Base-by-base conservation (phyloP, 2,113 vertebrate genomes). In the Emberiza fucata region DNA sequence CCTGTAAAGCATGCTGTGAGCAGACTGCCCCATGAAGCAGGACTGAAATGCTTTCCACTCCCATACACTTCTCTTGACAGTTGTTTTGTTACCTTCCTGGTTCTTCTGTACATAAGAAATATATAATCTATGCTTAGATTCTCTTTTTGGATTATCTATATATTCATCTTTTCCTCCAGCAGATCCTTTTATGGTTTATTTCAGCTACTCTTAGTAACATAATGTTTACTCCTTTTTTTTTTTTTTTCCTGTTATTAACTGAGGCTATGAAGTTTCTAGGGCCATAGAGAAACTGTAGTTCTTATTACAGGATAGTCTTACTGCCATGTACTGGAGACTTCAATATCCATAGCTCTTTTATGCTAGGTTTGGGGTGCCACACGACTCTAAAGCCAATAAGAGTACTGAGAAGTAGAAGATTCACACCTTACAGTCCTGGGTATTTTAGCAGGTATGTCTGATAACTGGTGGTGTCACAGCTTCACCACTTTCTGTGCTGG, bases 301-400 rank as follows among this genome's bases (percentile, higher is more conserved):
- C 16, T 61, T 70, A 13, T 7, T 48, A 31, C 3, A 85, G 47
- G 13, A 15, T 45, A 48, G 11, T 50, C 31, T 64, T 86, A 45
- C 0, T 73, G 39, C 39, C 14, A 8, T 9, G 11, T 14, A 10
- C 10, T 51, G 37, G 16, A 21, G 24, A 27, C 45, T 57, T 64
- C 24, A 16, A 4, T 50, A 39, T 53, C n/a, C 33, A 14, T 22
- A 71, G 7, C 48, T 71, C 37, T 44, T 42, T 66, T 40, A 39
- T 80, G 6, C 28, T 22, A 14, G 29, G 6, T 75, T 68, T 59
- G 27, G 14, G 48, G 25, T 61, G 33, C 44, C 39, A 19, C 19
- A 1, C 0, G 0, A 31, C 23, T 81, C n/a, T 64, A 19, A 22
- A 78, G 24, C 35, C 51, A 31, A 8, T n/a, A 35, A 37, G 42